phyloP scores from a whole-genome alignment of 1,140 invertebrate genomes.

The Drosophila neocordata region DNA sequence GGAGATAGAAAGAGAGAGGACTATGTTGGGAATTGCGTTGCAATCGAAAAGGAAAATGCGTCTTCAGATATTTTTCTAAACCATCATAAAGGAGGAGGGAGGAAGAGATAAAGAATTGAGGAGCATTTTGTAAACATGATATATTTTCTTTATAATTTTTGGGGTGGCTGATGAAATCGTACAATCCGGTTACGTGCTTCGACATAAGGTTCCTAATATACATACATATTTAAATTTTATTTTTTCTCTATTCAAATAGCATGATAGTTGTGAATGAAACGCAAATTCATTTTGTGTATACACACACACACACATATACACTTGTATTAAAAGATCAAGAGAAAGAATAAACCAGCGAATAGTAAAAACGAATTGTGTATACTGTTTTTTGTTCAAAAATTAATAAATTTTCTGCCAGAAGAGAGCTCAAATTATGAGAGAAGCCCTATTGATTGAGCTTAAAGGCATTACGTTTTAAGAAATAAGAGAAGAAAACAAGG shows the following conservation, averaged over 20 bases:
- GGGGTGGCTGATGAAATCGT: constrained; percentile 70
- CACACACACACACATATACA: neutral
- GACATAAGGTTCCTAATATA: constrained; percentile 21
- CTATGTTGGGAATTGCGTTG: constrained; percentile 41
- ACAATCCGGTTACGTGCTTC: constrained; percentile 51
- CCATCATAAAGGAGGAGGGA: constrained; percentile 14
- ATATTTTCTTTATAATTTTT: constrained; percentile 44
- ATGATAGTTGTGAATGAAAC: constrained; percentile 64
- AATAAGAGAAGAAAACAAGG: neutral
- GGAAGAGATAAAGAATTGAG: neutral
- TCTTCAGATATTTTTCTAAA: constrained; percentile 50
- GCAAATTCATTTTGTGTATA: constrained; percentile 19
- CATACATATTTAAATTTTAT: constrained; percentile 19
- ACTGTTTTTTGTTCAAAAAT: neutral
- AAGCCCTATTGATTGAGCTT: too few species aligned
- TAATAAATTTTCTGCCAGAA: neutral
- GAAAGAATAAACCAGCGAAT: neutral
- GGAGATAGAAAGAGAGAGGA: constrained; percentile 19
- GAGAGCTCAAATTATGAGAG: neutral
- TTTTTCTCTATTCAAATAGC: constrained; percentile 59
- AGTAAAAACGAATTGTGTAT: neutral
- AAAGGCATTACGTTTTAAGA: too few species aligned
- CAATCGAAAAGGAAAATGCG: constrained; percentile 58
- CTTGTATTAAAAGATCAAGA: neutral
- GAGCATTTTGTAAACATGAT: constrained; percentile 30